These are phyloP conservation scores for Morpho helenor DNA, from an alignment of 2,888 invertebrate genomes.

Conservation along the genomic window DNA sequence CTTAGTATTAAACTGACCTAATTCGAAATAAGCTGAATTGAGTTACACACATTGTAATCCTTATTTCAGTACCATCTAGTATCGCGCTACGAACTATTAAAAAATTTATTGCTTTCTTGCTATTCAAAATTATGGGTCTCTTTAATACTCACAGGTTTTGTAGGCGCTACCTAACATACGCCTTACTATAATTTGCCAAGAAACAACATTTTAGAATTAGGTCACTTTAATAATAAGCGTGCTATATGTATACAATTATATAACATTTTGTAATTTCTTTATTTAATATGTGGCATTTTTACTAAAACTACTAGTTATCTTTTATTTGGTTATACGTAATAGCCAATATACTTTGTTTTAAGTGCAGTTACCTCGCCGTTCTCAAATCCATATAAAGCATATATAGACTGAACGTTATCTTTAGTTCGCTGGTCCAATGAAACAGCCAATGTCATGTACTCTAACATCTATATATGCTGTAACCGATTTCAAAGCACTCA, in stretches of 20 bases:
- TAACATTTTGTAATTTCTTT: too few species aligned
- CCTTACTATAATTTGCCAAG: too few species aligned
- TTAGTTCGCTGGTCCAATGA: conserved; percentile 28
- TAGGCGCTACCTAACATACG: too few species aligned
- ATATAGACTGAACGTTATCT: conserved; percentile 22
- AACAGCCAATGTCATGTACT: conserved; percentile 44
- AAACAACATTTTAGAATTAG: too few species aligned
- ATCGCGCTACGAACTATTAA: background rate
- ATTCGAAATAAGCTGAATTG: background rate
- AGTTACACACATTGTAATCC: background rate
- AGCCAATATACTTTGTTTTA: background rate
- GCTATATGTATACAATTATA: too few species aligned
- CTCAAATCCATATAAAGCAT: conserved; percentile 24
- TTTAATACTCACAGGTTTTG: too few species aligned
- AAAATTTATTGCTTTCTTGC: too few species aligned
- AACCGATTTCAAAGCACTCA: conserved; percentile 71
- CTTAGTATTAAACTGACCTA: background rate
- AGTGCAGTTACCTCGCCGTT: conserved; percentile 13
- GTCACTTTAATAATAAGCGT: too few species aligned
- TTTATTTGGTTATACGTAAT: too few species aligned
- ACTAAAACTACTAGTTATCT: too few species aligned
- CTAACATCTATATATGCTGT: conserved; percentile 50
- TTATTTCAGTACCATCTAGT: background rate
- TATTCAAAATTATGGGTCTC: too few species aligned
- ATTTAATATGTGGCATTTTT: too few species aligned